Base-by-base conservation (phyloP, 2,797 vertebrate genomes). In the Pteronotus mesoamericanus region DNA sequence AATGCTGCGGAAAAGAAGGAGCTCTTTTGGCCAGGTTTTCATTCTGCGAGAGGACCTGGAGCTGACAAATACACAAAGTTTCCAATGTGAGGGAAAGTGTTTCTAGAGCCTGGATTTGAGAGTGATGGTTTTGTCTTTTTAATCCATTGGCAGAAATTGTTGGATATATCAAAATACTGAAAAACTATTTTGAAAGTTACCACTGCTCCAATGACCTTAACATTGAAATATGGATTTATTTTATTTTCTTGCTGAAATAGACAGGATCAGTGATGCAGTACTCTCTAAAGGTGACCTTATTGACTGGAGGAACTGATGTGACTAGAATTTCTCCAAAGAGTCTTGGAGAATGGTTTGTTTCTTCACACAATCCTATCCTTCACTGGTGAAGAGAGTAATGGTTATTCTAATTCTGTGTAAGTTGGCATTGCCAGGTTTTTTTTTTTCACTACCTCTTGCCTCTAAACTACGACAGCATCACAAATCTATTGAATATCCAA, bases 281-380 rank as follows among this genome's bases (percentile, higher is more conserved):
- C 89, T 96, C 94, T 85, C 55, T 78, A 86, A 96, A 96, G 69
- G 75, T 96, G 85, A 95, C 78, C 90, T 96, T 97, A 97, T 91
- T 96, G 96, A 92, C 88, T 86, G 12, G 71, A 32, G 57, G 42
- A 92, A 91, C 86, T 83, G 64, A 96, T 88, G 96, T 89, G 82
- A 94, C 85, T 92, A 89, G 87, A 94, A 96, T 96, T 91, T 86
- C 71, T 94, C n/a, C 32, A 68, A 42, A 75, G 51, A 19, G 32
- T 42, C 57, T 57, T 72, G 32, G 55, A 39, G 57, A 92, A 83
- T 91, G 44, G 71, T 29, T 55, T 95, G 26, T 61, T 91, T 86
- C 34, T 86, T 55, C 48, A 83, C 12, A 82, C 24, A 96, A 4
- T 78, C 34, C 55, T 92, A 48, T 44, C 15, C 14, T 94, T 83